Base-by-base conservation (phyloP, 2,888 invertebrate genomes). In the Melanostoma mellinum region DNA sequence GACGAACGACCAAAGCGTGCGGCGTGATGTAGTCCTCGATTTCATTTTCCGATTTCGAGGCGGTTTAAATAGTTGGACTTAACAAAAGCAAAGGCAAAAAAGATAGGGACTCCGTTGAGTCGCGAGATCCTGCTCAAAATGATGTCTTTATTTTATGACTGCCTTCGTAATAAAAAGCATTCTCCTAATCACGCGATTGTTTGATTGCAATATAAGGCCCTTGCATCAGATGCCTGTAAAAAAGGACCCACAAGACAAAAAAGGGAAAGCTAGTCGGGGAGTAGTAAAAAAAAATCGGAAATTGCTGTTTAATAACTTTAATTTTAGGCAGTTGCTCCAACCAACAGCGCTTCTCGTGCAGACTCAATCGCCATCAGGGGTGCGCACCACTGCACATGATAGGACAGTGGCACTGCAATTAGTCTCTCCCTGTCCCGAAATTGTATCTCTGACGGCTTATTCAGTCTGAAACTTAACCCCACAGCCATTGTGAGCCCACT, bases 291-390 rank as follows among this genome's bases (percentile, higher is more conserved):
- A 42, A 35, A 33, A 33, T 53, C 79, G 84, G 85, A 85, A 85
- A 85, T 85, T 80, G 85, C 75, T 85, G 80, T 85, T 85, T 85
- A 85, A 85, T 85, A 85, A 85, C 85, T 85, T 85, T 80, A 85
- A 80, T 85, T 85, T 80, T 75, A 78, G 80, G 69, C 79, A 65
- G 71, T 73, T 36, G n/a, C 4, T 50, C 63, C 48, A 3, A 50
- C 74, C 20, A 44, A 46, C 52, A 38, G 44, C 69, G 60, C 55
- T 72, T 44, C 42, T 48, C 44, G 65, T 78, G 74, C 42, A 71
- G 74, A 48, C 65, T 77, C 73, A 74, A 73, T 73, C 78, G 69
- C 68, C 63, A 69, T 69, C 78, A 74, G 50, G 69, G 74, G 77
- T 84, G 78, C 74, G 79, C 79, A 84, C 84, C 84, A 79, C 78